Evolutionary conservation across 2,888 invertebrate genomes (phyloP).

Genomic region (Phrixothrix hirtus): DNA sequence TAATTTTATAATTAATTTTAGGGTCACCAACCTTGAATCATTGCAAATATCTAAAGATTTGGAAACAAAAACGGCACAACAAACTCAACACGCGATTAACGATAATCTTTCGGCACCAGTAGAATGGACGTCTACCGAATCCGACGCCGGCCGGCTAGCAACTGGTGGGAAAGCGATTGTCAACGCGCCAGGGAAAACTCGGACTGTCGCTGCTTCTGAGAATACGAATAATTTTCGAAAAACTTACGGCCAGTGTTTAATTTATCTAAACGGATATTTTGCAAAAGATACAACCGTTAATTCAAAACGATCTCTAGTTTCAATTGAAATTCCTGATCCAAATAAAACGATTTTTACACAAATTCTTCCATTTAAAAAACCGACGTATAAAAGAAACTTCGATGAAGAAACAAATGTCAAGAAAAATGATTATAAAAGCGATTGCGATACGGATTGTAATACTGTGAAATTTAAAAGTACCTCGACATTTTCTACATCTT

Average conservation of each 20-base stretch:
- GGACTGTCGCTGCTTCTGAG: constrained; percentile 8
- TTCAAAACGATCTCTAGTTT: too few species aligned
- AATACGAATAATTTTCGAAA: not conserved
- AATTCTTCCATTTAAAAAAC: too few species aligned
- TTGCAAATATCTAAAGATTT: constrained; percentile 9
- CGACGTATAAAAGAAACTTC: too few species aligned
- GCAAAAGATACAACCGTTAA: too few species aligned
- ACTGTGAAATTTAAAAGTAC: not conserved
- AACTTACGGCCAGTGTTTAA: too few species aligned
- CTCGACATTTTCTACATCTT: not conserved
- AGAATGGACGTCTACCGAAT: constrained; percentile 22
- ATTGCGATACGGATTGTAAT: too few species aligned
- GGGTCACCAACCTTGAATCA: constrained; percentile 28
- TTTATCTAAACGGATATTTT: too few species aligned
- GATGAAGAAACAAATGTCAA: too few species aligned
- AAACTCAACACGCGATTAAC: constrained; percentile 13
- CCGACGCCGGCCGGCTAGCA: constrained; percentile 35
- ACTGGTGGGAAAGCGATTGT: constrained; percentile 32
- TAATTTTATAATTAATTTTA: not conserved
- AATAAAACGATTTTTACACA: too few species aligned
- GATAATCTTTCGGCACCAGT: constrained; percentile 7
- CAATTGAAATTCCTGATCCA: too few species aligned
- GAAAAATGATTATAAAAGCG: too few species aligned
- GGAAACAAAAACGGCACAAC: constrained; percentile 10
- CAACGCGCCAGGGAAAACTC: constrained; percentile 21